phyloP scores from a whole-genome alignment of 2,113 vertebrate genomes.

The Megaptera novaeangliae region DNA sequence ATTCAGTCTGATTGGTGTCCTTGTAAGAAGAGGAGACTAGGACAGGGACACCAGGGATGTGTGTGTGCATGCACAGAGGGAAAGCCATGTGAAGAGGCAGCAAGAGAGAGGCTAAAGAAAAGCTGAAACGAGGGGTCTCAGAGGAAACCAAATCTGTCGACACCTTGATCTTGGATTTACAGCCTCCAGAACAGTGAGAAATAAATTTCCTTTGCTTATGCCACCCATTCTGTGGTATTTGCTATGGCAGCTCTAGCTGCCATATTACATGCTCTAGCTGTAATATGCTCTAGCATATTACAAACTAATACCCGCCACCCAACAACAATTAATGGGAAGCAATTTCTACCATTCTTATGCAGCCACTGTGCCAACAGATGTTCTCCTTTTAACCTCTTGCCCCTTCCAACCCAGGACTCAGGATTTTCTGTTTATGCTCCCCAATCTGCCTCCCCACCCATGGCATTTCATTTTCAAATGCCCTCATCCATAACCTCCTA shows the following conservation, averaged over 20 bases:
- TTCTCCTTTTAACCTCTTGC: background rate
- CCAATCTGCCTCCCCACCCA: background rate
- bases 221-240: background rate
- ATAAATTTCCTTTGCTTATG: background rate
- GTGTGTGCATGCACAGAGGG: rapidly evolving
- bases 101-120: background rate
- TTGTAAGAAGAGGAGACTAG: background rate
- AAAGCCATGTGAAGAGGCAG: background rate
- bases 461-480: background rate
- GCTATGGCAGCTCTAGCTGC: background rate
- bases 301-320: background rate
- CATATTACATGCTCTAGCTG: no score
- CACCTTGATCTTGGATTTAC: background rate
- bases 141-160: background rate
- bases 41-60: background rate
- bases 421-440: background rate
- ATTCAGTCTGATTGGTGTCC: background rate
- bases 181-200: background rate
- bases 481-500: background rate
- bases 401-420: background rate
- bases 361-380: background rate
- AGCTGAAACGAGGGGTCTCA: background rate
- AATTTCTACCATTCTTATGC: background rate
- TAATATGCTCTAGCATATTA: no score
- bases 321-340: background rate